A percentile compares a stretch with the other conserved stretches of the same genome.
Conservation (phyloP, 2,797 vertebrate species). For the Graptemys geographica region DNA sequence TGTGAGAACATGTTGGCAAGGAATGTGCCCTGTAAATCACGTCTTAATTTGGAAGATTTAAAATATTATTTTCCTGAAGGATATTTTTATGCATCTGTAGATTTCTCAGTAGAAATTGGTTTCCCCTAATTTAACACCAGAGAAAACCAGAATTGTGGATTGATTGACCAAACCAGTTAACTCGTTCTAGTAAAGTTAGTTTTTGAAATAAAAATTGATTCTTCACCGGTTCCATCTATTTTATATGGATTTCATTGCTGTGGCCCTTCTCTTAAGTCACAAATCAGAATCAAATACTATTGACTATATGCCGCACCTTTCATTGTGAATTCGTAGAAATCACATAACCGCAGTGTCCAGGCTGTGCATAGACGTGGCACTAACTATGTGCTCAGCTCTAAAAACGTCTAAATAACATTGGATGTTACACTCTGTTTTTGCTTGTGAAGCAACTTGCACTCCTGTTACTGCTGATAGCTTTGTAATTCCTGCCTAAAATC, state of each 20-base stretch:
- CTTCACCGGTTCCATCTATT: not conserved
- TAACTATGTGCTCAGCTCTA: too few species aligned
- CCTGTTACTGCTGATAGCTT: not conserved
- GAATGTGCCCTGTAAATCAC: accelerated
- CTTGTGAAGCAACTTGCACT: not conserved
- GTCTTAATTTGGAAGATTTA: not conserved
- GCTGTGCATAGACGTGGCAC: not conserved
- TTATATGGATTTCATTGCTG: not conserved
- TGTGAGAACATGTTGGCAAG: accelerated
- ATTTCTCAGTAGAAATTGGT: not conserved
- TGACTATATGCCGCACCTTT: not conserved
- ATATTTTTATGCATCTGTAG: not conserved
- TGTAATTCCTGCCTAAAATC: not conserved
- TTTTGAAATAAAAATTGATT: not conserved
- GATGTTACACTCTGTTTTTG: not conserved
- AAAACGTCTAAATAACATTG: too few species aligned
- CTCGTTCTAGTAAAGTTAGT: not conserved
- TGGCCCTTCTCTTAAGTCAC: not conserved
- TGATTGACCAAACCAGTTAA: not conserved
- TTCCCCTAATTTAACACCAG: not conserved
- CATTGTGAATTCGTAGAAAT: not conserved
- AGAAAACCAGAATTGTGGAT: not conserved
- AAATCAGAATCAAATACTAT: not conserved
- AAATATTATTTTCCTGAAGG: not conserved
- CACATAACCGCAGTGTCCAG: not conserved